phyloP scores from a whole-genome alignment of 1,140 invertebrate species.

The Wasmannia auropunctata region DNA sequence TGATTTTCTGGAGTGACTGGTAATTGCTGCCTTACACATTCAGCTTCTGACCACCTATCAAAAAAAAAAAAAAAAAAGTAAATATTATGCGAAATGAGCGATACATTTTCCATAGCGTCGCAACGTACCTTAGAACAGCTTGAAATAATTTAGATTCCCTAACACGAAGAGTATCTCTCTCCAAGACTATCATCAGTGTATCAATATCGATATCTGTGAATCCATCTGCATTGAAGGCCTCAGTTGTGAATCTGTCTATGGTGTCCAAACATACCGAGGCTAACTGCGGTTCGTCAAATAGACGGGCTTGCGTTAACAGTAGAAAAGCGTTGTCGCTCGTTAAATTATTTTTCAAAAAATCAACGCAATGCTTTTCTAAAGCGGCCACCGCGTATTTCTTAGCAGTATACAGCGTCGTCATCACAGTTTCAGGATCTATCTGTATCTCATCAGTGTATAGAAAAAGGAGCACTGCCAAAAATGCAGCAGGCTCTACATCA shows the following conservation, averaged over 20 bases:
- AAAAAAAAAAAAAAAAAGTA: too few relatives aligned
- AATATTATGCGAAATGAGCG: background rate
- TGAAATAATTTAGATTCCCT: slow-evolving; percentile 93
- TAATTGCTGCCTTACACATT: slow-evolving; percentile 90
- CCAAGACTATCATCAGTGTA: slow-evolving; percentile 92
- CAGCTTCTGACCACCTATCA: slow-evolving; percentile 92
- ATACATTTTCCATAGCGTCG: background rate
- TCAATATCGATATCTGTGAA: slow-evolving; percentile 95
- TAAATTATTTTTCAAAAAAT: slow-evolving; percentile 93
- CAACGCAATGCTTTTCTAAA: slow-evolving; percentile 93
- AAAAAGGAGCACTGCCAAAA: slow-evolving; percentile 90
- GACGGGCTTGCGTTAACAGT: slow-evolving; percentile 91
- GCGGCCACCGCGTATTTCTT: slow-evolving; percentile 95
- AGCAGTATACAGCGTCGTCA: slow-evolving; percentile 94
- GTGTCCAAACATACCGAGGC: slow-evolving; percentile 93
- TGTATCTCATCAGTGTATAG: slow-evolving; percentile 94
- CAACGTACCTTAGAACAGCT: slow-evolving; percentile 86
- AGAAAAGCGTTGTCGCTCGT: slow-evolving; percentile 95
- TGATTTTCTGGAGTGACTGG: slow-evolving; percentile 90
- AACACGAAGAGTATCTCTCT: slow-evolving; percentile 93
- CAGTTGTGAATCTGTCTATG: slow-evolving; percentile 94
- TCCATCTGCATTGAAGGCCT: slow-evolving; percentile 93
- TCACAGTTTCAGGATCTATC: slow-evolving; percentile 94
- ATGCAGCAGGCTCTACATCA: slow-evolving; percentile 93
- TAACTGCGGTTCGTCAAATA: slow-evolving; percentile 93